A percentile compares a stretch with the other conserved stretches of the same genome.
Evolutionary conservation across 2,797 vertebrate genomes (phyloP).

Genomic region (Salarias fasciatus): DNA sequence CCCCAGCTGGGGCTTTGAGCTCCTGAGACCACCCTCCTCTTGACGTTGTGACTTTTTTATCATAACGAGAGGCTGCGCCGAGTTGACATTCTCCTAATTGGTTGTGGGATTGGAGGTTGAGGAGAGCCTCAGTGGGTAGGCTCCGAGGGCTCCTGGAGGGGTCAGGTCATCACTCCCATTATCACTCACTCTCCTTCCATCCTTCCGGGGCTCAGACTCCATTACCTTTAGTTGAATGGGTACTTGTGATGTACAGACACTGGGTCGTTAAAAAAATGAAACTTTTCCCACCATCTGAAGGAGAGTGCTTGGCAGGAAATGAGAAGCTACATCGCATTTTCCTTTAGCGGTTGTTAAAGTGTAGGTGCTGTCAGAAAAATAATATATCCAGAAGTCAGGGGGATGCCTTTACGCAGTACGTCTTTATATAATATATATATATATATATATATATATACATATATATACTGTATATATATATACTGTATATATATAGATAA

Average conservation of each 20-base stretch:
- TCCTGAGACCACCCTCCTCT: conserved; percentile 57
- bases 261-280: too few species aligned
- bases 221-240: conserved; percentile 10
- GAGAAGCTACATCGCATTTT: too few species aligned
- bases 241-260: not conserved
- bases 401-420: too few species aligned
- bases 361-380: too few species aligned
- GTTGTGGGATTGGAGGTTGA: conserved; percentile 61
- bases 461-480: too few species aligned
- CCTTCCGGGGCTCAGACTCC: conserved; percentile 36
- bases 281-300: too few species aligned
- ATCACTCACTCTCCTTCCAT: conserved; percentile 39
- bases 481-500: too few species aligned
- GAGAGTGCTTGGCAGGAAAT: too few species aligned
- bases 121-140: conserved; percentile 64
- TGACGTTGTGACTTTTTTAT: conserved; percentile 67
- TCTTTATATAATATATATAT: too few species aligned
- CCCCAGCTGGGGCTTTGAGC: conserved; percentile 43
- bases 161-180: conserved; percentile 53
- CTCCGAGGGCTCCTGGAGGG: conserved; percentile 57
- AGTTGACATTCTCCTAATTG: conserved; percentile 86
- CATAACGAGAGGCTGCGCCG: conserved; percentile 68
- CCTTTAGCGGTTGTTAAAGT: too few species aligned
- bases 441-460: too few species aligned
- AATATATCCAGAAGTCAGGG: too few species aligned